Evolutionary conservation across 1,140 invertebrate genomes (phyloP).

Genomic region (Papilio machaon): DNA sequence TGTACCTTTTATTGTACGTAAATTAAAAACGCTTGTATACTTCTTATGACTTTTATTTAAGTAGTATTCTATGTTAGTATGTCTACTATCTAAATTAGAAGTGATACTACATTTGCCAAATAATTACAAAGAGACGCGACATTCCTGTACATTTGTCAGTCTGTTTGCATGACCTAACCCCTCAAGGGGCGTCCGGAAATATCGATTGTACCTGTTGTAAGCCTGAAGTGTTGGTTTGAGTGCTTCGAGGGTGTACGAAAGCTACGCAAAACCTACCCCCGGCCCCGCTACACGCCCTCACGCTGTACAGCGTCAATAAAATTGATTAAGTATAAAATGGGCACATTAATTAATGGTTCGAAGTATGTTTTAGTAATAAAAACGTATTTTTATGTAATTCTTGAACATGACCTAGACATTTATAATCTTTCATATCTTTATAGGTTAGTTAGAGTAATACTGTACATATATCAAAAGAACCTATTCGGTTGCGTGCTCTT

Average conservation of each 20-base stretch:
- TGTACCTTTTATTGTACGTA: too few species aligned
- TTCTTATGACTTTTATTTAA: neutral
- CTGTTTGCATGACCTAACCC: constrained; percentile 53
- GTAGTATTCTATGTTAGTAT: too few species aligned
- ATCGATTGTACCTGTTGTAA: constrained; percentile 67
- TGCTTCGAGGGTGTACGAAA: constrained; percentile 38
- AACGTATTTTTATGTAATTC: neutral
- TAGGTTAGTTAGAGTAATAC: too few species aligned
- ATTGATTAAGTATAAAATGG: constrained; percentile 42
- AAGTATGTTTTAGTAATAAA: neutral
- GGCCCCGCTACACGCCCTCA: neutral
- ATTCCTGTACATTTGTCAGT: constrained; percentile 54
- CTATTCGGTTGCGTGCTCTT: too few species aligned
- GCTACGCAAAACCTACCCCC: constrained; percentile 40
- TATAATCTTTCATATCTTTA: too few species aligned
- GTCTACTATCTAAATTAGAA: neutral
- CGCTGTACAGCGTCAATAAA: constrained; percentile 39
- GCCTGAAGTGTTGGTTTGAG: constrained; percentile 41
- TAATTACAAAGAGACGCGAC: constrained; percentile 48
- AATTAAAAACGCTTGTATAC: neutral
- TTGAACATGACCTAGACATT: too few species aligned
- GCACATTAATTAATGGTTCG: constrained; percentile 19
- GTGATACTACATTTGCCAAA: constrained; percentile 32
- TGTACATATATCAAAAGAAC: too few species aligned
- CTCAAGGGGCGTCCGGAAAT: constrained; percentile 53